phyloP scores from a whole-genome alignment of 2,113 vertebrate species.

The Natator depressus region DNA sequence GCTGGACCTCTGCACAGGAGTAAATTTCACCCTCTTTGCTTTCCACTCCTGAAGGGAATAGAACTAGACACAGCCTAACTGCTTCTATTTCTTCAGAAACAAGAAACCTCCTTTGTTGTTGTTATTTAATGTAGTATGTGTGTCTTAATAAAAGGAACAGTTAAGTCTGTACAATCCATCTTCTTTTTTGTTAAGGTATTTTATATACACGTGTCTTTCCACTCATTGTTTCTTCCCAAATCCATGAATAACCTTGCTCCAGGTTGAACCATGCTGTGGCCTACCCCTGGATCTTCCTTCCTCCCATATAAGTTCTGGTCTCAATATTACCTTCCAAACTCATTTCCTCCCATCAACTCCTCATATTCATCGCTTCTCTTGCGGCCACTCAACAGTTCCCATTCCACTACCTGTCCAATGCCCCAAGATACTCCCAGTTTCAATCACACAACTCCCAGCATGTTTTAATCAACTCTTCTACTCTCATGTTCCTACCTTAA shows the following conservation, averaged over 20 bases:
- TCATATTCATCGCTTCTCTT: not conserved
- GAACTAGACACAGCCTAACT: not conserved
- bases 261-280: not conserved
- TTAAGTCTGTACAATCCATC: not conserved
- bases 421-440: fast-evolving
- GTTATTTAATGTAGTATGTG: not conserved
- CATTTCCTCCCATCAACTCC: not conserved
- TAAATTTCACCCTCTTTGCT: too few relatives aligned
- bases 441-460: not conserved
- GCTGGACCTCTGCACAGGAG: too few relatives aligned
- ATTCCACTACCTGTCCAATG: not conserved
- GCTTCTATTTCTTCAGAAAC: not conserved
- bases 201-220: not conserved
- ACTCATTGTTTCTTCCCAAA: not conserved
- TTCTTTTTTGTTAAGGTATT: not conserved
- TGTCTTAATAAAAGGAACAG: not conserved
- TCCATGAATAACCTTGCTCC: fast-evolving
- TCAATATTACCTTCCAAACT: not conserved
- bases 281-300: not conserved
- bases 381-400: not conserved
- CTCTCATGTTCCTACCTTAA: not conserved
- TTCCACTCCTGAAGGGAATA: too few relatives aligned
- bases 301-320: not conserved
- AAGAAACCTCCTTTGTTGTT: not conserved
- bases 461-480: not conserved